phyloP scores from a whole-genome alignment of 1,140 invertebrate species.

The Leucophenga varia region DNA sequence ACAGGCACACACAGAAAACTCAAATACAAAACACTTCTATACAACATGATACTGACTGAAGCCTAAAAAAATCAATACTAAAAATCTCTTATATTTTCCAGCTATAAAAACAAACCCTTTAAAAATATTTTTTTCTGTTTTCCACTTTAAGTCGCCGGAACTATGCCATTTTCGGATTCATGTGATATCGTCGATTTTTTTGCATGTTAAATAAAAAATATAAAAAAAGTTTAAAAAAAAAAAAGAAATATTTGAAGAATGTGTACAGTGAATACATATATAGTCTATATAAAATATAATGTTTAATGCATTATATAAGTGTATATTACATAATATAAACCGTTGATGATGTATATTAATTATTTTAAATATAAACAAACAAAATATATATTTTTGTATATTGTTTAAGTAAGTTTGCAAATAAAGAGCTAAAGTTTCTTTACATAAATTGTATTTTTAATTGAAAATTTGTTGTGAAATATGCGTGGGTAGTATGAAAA shows the following conservation, averaged over 20 bases:
- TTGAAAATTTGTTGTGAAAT: too few species aligned
- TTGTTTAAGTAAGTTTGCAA: slow-evolving; percentile 46
- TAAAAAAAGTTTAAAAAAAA: slow-evolving; percentile 45
- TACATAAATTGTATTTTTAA: slow-evolving; percentile 10
- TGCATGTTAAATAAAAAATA: slow-evolving; percentile 37
- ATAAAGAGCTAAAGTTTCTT: slow-evolving; percentile 55
- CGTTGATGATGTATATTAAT: slow-evolving; percentile 11
- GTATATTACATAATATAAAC: slow-evolving; percentile 12
- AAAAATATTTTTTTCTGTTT: slow-evolving; percentile 5
- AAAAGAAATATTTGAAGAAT: slow-evolving; percentile 10
- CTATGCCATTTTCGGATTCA: slow-evolving; percentile 54
- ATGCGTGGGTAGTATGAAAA: too few species aligned
- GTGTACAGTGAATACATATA: slow-evolving; percentile 11
- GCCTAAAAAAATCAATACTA: slow-evolving; percentile 29
- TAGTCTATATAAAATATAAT: slow-evolving; percentile 18
- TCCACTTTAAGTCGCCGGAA: slow-evolving; percentile 51
- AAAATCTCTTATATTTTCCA: slow-evolving; percentile 13
- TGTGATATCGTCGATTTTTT: slow-evolving; percentile 53
- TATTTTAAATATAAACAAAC: slow-evolving; percentile 1
- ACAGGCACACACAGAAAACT: too few species aligned
- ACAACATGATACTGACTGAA: slow-evolving; percentile 38
- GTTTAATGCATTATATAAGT: slow-evolving; percentile 16
- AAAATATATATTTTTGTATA: slow-evolving; percentile 18
- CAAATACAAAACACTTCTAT: too few species aligned
- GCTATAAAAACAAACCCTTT: background rate